Percentiles rank a stretch among this genome's conserved stretches.
phyloP scores from a whole-genome alignment of 2,113 vertebrate genomes.

The Chloropsis cyanopogon region DNA sequence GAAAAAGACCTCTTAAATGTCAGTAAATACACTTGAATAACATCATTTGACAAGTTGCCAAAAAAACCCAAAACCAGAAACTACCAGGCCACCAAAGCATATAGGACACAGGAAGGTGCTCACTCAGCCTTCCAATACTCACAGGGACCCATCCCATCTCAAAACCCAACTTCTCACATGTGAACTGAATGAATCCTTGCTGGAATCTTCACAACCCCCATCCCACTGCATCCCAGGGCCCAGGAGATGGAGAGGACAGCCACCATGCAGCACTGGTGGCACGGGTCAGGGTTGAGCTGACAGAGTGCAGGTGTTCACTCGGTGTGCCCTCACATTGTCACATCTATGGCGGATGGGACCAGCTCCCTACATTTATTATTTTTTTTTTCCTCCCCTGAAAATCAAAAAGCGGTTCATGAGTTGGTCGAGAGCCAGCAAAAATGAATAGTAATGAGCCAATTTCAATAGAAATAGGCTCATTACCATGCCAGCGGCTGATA shows the following conservation, averaged over 20 bases:
- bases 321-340: neutral
- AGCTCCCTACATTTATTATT: slow-evolving; percentile 5
- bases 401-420: slow-evolving; percentile 74
- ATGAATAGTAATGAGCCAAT: slow-evolving; percentile 78
- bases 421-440: slow-evolving; percentile 76
- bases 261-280: neutral
- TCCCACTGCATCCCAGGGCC: no score
- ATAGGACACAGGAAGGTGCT: neutral
- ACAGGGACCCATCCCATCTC: rapidly evolving
- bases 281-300: neutral
- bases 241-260: neutral
- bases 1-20: neutral
- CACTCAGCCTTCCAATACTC: neutral
- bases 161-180: neutral
- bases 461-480: slow-evolving; percentile 79
- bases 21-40: neutral
- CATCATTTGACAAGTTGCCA: neutral
- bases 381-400: slow-evolving; percentile 12
- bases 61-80: neutral
- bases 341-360: neutral
- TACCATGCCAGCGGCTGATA: slow-evolving; percentile 75
- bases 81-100: neutral
- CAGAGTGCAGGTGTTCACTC: rapidly evolving
- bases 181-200: neutral
- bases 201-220: neutral